phyloP scores from a whole-genome alignment of 2,113 vertebrate species.

The Hoplias malabaricus region DNA sequence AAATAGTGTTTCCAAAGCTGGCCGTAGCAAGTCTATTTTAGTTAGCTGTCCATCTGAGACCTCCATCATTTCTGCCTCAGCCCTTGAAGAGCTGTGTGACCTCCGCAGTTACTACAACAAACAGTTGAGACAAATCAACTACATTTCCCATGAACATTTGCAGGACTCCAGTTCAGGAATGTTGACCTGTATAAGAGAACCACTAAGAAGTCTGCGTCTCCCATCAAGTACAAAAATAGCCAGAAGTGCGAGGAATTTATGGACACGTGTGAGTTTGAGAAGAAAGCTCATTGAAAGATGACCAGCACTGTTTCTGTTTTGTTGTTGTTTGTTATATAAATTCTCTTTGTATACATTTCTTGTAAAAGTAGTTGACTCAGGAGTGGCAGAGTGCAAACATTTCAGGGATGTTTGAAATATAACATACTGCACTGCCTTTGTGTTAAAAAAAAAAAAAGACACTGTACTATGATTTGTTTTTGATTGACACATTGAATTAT shows the following conservation, averaged over 20 bases:
- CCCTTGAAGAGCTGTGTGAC: conserved; percentile 68
- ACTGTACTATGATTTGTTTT: no score
- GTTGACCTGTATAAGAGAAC: conserved; percentile 67
- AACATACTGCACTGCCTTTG: not conserved
- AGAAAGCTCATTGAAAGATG: conserved; percentile 54
- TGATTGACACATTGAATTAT: no score
- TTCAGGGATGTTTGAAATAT: not conserved
- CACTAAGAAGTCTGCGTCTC: conserved; percentile 66
- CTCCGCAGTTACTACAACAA: conserved; percentile 65
- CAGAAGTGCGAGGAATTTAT: conserved; percentile 66
- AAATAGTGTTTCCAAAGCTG: not conserved
- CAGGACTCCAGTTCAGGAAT: conserved; percentile 59
- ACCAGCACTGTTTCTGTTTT: not conserved
- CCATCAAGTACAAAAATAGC: conserved; percentile 57
- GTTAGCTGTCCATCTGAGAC: conserved; percentile 60
- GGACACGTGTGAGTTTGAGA: conserved; percentile 70
- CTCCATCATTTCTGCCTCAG: conserved; percentile 70
- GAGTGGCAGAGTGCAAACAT: no score
- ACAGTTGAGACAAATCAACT: conserved; percentile 70
- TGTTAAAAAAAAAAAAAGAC: no score
- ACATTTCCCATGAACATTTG: conserved; percentile 71
- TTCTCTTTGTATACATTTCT: not conserved
- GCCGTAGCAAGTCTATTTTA: conserved; percentile 26
- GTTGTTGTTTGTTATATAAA: conserved; percentile 34
- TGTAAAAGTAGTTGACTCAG: no score